phyloP scores from a whole-genome alignment of 2,797 vertebrate species.

The Neosalanx taihuensis region DNA sequence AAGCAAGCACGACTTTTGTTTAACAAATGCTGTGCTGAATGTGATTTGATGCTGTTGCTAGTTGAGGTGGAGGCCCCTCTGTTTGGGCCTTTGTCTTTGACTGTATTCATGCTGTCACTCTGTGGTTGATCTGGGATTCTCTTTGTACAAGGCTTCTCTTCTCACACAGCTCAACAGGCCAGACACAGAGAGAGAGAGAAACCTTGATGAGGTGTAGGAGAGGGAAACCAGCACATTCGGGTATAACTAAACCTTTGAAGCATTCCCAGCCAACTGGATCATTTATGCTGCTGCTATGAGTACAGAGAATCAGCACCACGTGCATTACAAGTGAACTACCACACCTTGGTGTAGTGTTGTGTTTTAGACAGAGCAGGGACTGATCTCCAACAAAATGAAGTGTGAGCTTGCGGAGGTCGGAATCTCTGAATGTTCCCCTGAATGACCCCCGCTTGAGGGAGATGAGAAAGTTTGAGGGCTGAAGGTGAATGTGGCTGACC shows the following conservation, averaged over 20 bases:
- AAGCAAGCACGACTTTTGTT: constrained; percentile 22
- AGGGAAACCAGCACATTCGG: constrained; percentile 66
- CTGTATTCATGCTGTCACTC: constrained; percentile 65
- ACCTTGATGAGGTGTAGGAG: constrained; percentile 64
- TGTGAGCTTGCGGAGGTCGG: constrained; percentile 55
- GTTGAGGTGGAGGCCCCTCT: constrained; percentile 45
- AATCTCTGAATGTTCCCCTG: constrained; percentile 47
- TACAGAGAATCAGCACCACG: constrained; percentile 32
- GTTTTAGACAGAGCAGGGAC: constrained; percentile 50
- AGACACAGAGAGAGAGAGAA: constrained; percentile 55
- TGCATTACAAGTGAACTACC: constrained; percentile 48
- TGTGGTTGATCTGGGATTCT: constrained; percentile 70
- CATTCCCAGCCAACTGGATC: constrained; percentile 51
- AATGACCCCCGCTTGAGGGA: constrained; percentile 54
- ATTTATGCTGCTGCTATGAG: constrained; percentile 47
- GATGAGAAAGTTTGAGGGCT: constrained; percentile 62
- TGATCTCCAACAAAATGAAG: constrained; percentile 52
- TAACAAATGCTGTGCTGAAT: constrained; percentile 30
- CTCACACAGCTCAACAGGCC: constrained; percentile 52
- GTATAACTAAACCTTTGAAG: constrained; percentile 70
- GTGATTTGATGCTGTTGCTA: constrained; percentile 37
- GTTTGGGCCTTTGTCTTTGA: constrained; percentile 62
- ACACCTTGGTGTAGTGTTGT: constrained; percentile 44
- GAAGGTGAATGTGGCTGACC: constrained; percentile 46
- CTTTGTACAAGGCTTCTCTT: constrained; percentile 67